Conservation (phyloP, 2,113 vertebrate species). For the Saccopteryx leptura region DNA sequence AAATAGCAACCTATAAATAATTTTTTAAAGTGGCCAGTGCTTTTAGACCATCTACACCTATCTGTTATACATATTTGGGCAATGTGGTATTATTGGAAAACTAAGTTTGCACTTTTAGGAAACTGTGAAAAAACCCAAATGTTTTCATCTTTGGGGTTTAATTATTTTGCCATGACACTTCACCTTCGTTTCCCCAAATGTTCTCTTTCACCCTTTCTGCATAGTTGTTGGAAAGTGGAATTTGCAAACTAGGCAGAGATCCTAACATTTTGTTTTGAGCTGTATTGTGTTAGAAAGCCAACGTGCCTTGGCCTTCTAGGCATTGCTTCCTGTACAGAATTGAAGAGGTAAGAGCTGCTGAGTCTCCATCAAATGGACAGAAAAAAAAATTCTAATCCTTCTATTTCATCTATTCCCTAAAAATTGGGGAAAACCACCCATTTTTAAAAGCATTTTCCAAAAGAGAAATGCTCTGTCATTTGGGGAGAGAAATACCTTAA, state of each 20-base stretch:
- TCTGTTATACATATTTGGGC: background rate
- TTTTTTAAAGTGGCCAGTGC: constrained; percentile 48
- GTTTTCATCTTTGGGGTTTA: background rate
- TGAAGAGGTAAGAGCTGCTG: background rate
- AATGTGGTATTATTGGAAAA: background rate
- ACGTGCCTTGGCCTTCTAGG: background rate
- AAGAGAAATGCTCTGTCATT: background rate
- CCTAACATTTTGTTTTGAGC: background rate
- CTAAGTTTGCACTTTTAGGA: background rate
- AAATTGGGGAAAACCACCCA: background rate
- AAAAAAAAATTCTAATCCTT: background rate
- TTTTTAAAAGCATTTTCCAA: constrained; percentile 20
- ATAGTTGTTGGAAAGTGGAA: background rate
- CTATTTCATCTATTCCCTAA: background rate
- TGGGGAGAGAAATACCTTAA: background rate
- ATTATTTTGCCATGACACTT: background rate
- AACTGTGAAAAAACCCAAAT: background rate
- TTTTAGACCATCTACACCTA: background rate
- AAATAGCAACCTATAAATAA: background rate
- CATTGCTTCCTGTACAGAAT: background rate
- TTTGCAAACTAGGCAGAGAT: background rate
- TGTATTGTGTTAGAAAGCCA: background rate
- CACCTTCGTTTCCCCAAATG: background rate
- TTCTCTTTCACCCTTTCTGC: background rate
- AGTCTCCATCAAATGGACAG: background rate